Evolutionary conservation across 2,113 vertebrate species (phyloP).

Genomic region (Pomatostomus ruficeps): DNA sequence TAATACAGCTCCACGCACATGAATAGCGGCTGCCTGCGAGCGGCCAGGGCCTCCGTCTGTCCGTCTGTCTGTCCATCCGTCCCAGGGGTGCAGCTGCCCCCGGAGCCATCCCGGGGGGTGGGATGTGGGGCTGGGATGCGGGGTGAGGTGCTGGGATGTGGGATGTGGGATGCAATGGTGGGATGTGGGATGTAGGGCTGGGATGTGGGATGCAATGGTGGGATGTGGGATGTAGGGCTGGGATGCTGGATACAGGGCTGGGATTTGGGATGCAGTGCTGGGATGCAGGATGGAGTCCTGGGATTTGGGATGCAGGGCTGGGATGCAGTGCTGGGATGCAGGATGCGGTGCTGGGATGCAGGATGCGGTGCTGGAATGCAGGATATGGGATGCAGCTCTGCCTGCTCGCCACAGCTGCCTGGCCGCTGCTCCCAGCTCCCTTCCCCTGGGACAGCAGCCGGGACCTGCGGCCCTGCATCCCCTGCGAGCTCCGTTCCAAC

Average conservation of each 20-base stretch:
- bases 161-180: background rate
- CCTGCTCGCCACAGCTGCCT: background rate
- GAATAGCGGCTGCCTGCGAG: background rate
- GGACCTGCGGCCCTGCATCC: background rate
- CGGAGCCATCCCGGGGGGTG: accelerated
- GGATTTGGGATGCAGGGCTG: background rate
- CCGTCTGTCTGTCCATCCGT: accelerated
- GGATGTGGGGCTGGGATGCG: background rate
- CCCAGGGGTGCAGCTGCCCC: accelerated
- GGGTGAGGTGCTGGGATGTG: background rate
- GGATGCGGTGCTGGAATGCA: accelerated
- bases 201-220: background rate
- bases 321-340: background rate
- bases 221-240: background rate
- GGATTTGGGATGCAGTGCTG: background rate
- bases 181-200: background rate
- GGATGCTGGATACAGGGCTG: background rate
- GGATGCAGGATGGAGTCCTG: background rate
- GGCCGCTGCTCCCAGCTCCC: accelerated
- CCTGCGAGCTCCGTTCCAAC: background rate
- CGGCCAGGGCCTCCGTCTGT: accelerated
- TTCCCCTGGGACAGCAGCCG: accelerated
- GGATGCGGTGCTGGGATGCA: background rate
- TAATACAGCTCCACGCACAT: background rate
- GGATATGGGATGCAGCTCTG: too few species aligned